Conservation (phyloP, 2,113 vertebrate species). For the Dolichotis patagonum region DNA sequence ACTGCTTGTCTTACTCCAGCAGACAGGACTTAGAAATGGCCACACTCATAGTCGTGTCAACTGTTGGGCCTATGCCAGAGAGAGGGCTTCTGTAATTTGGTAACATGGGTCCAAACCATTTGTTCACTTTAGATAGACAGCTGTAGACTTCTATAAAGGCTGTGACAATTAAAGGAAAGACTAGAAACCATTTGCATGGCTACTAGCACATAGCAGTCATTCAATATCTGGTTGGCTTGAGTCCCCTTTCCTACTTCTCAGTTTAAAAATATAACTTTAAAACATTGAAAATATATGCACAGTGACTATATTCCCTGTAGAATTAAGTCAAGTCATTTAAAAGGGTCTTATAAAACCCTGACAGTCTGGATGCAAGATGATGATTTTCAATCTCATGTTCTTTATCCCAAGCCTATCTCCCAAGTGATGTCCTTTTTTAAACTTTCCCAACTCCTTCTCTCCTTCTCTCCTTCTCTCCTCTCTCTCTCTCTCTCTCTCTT, state of each 20-base stretch:
- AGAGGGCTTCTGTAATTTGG: not conserved
- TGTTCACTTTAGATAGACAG: not conserved
- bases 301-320: not conserved
- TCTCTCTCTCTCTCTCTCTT: not conserved
- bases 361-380: not conserved
- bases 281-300: not conserved
- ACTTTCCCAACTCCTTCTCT: not conserved
- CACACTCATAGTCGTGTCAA: not conserved
- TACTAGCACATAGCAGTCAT: not conserved
- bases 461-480: not conserved
- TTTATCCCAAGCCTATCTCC: not conserved
- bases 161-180: not conserved
- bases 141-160: not conserved
- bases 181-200: not conserved
- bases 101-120: not conserved
- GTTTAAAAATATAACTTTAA: not conserved
- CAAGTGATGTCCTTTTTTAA: not conserved
- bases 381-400: not conserved
- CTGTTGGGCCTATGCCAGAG: not conserved
- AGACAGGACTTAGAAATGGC: not conserved
- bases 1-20: not conserved
- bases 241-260: not conserved
- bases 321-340: not conserved
- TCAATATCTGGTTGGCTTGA: not conserved
- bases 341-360: not conserved